Evolutionary conservation across 2,113 vertebrate species (phyloP).

Genomic region (Channa argus): DNA sequence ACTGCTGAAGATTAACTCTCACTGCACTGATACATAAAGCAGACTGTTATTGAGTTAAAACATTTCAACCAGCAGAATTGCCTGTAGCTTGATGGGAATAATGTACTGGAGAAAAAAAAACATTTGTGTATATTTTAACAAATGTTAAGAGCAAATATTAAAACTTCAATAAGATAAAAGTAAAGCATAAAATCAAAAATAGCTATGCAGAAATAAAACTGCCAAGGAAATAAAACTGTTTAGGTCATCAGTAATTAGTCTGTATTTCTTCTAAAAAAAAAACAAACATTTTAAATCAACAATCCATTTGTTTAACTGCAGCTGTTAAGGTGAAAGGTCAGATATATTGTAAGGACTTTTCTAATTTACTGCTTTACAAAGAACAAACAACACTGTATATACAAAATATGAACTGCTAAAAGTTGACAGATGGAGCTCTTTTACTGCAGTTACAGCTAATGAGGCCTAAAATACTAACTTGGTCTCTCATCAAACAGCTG

Average conservation of each 20-base stretch:
- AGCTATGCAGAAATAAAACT: too few relatives aligned
- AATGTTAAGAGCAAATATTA: neutral
- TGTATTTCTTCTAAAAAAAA: too few relatives aligned
- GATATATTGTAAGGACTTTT: neutral
- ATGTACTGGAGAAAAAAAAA: too few relatives aligned
- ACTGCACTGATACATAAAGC: too few relatives aligned
- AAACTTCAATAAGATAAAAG: neutral
- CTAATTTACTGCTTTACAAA: neutral
- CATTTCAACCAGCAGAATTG: neutral
- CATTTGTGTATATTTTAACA: neutral
- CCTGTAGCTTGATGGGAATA: neutral
- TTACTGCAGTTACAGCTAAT: slow-evolving; percentile 49
- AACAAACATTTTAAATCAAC: too few relatives aligned
- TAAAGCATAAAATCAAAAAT: too few relatives aligned
- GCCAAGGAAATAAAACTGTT: too few relatives aligned
- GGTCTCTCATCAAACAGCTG: slow-evolving; percentile 51
- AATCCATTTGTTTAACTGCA: neutral
- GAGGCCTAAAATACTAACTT: slow-evolving; percentile 48
- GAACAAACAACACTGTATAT: neutral
- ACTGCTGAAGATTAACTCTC: neutral
- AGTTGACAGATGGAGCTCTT: slow-evolving; percentile 51
- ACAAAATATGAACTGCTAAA: slow-evolving; percentile 5
- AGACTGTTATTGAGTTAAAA: neutral
- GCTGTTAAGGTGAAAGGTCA: slow-evolving; percentile 1
- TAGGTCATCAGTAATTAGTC: too few relatives aligned